Base-by-base conservation (phyloP, 1,140 invertebrate species). In the Metopolophium dirhodum region DNA sequence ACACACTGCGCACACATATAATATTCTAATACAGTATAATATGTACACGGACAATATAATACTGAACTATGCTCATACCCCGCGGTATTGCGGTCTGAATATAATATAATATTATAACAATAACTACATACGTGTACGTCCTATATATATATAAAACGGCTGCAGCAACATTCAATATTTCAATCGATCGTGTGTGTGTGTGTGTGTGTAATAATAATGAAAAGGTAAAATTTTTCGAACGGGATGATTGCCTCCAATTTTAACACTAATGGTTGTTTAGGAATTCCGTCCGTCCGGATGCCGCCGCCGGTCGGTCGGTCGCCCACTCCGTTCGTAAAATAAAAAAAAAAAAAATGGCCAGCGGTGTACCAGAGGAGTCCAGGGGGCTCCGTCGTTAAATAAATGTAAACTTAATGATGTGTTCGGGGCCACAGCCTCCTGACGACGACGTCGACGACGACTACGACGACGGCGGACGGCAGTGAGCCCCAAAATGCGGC, bases 331-430 rank as follows among this genome's bases (percentile, higher is more conserved):
- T 93, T 54, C 77, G 77, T 83, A 83, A 90, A 91, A 89, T 41
- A 54, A 57, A 90, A 85, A 93, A 85, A 93, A 85, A 85, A 93
- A 86, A 93, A 93, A 93, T 93, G 91, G 91, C 91, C 82, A 93
- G 91, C 91, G 91, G 91, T 93, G 91, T 57, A 68, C 91, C 18
- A 41, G 82, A 41, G 49, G 77, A 85, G 91, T 51, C 82, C 90
- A 92, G 68, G 90, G 61, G 90, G 68, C 90, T 92, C 68, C n/a
- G 37, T 68, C 89, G 91, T 93, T 93, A 93, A 93, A 93, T 93
- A 93, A 93, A 93, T 93, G 91, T 93, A 85, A 93, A 93, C 91
- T 93, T 93, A 93, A 93, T 93, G 91, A 93, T 93, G 91, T 85
- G 91, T 93, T 93, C 91, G 91, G 82, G 91, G 82, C 91, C 91